Conservation (phyloP, 2,888 invertebrate species). For the Fragum sueziense region DNA sequence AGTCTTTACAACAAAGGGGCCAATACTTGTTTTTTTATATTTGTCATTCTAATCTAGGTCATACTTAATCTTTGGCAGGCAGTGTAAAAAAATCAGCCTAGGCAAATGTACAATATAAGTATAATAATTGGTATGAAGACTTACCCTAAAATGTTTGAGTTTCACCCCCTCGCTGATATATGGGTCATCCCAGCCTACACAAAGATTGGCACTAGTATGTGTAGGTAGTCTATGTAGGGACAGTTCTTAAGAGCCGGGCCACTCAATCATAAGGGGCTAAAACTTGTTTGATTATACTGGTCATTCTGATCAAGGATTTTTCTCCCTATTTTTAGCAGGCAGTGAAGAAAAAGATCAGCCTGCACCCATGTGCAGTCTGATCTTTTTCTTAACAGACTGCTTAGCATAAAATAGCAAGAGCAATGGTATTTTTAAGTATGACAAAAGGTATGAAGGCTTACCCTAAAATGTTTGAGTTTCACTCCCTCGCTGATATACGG, state of each 20-base stretch:
- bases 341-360: too few species aligned
- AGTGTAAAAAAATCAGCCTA: too few species aligned
- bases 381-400: not conserved
- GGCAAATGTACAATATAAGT: too few species aligned
- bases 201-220: constrained; percentile 76
- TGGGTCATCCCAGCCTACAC: constrained; percentile 80
- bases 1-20: constrained; percentile 74
- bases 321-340: too few species aligned
- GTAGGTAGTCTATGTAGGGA: constrained; percentile 74
- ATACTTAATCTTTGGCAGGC: too few species aligned
- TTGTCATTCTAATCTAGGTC: too few species aligned
- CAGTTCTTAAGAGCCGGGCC: constrained; percentile 81
- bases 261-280: constrained; percentile 78
- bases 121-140: constrained; percentile 23
- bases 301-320: too few species aligned
- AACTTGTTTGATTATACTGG: too few species aligned
- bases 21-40: too few species aligned
- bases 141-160: constrained; percentile 81
- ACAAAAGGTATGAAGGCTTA: constrained; percentile 57
- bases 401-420: not conserved
- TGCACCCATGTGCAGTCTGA: too few species aligned
- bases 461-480: constrained; percentile 81
- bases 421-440: not conserved
- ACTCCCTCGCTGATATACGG: constrained; percentile 80
- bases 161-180: constrained; percentile 80